Conservation (phyloP, 2,113 vertebrate species). For the Galeopterus variegatus region DNA sequence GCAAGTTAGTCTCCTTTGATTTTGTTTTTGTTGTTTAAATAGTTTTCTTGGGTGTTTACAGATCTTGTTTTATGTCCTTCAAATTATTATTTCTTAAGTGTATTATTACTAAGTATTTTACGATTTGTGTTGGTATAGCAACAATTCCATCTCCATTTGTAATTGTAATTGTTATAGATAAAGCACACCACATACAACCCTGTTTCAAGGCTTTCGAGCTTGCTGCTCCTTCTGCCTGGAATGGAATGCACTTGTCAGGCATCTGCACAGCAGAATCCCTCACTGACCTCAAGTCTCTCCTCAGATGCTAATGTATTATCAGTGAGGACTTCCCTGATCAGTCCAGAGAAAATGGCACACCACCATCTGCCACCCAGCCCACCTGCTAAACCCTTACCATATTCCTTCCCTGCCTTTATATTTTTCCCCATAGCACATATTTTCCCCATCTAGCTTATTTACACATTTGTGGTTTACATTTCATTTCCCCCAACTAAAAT, state of each 20-base stretch:
- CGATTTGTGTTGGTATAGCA: neutral
- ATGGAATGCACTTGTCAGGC: neutral
- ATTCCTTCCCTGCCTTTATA: neutral
- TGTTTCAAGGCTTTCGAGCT: neutral
- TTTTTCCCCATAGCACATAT: neutral
- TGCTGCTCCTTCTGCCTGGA: neutral
- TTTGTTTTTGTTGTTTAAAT: neutral
- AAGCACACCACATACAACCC: neutral
- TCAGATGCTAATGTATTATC: neutral
- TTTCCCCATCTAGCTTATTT: neutral
- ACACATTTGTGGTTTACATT: neutral
- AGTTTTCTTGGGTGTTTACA: neutral
- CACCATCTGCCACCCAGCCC: fast-evolving
- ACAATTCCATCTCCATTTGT: neutral
- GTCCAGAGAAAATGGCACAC: no score
- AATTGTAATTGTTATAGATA: neutral
- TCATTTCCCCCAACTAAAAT: neutral
- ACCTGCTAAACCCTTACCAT: neutral
- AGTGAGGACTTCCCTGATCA: neutral
- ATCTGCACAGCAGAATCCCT: neutral
- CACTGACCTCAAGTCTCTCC: neutral
- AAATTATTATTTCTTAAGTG: conserved; percentile 3
- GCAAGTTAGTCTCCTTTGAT: neutral
- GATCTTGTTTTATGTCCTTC: neutral
- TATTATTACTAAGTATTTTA: neutral